Base-by-base conservation (phyloP, 2,113 vertebrate genomes). In the Crotalus horridus region DNA sequence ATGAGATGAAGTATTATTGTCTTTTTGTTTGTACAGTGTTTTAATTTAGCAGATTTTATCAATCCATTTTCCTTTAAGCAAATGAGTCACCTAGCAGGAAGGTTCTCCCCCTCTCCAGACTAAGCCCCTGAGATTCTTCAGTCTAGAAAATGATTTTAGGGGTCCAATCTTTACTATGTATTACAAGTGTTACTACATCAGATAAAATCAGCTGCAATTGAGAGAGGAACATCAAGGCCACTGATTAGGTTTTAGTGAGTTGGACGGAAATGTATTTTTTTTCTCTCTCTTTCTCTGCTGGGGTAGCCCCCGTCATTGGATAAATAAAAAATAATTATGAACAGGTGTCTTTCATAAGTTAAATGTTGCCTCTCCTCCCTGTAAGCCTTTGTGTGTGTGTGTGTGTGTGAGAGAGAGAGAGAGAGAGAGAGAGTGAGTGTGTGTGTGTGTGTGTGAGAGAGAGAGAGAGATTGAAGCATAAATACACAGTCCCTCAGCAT, bases 71-170 rank as follows among this genome's bases (percentile, higher is more conserved):
- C 86, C 48, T 94, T 93, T 96, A 96, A 96, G 97, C 96, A 96
- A 97, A 95, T 96, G 97, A 97, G 93, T 96, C 96, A 97, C 95
- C 95, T 96, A 96, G 92, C 97, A 97, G 97, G 92, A 88, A 48
- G 12, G 12, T 85, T 17, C 93, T 93, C 64, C 15, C 86, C 5
- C 94, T 86, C 56, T 89, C 92, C 91, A 93, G 93, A 94, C 89
- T 13, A 92, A 97, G 96, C 97, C 96, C 97, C 96, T 97, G 96
- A 94, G 96, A 95, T 54, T 93, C 48, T 5, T 69, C 92, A 92
- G 94, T 96, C 95, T 96, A 89, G n/a, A 95, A 95, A 96, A 96
- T 95, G 81, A 91, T 96, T 97, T 95, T 51, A 87, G 26, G 9
- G 13, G 24, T 95, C 93, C 96, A 94, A 91, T 97, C 95, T 97